phyloP scores from a whole-genome alignment of 2,888 invertebrate species.

The Drymonia ruficornis region DNA sequence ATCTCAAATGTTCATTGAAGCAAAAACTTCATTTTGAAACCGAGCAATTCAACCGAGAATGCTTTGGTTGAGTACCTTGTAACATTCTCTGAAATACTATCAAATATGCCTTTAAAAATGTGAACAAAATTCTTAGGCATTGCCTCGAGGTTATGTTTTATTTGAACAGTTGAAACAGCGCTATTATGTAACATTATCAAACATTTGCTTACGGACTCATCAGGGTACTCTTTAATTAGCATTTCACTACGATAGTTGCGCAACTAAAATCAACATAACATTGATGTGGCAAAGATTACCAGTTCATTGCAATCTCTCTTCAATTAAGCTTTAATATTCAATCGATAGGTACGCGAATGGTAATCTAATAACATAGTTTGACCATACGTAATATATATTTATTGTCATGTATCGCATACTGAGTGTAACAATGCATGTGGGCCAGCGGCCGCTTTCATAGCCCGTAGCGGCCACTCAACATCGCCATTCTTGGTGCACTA shows the following conservation, averaged over 20 bases:
- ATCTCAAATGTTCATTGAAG: conserved; percentile 18
- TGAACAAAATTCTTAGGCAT: neutral
- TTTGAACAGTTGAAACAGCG: conserved; percentile 22
- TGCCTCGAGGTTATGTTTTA: conserved; percentile 9
- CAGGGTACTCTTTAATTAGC: conserved; percentile 16
- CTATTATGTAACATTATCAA: conserved; percentile 21
- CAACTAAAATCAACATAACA: neutral
- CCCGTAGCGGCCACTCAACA: conserved; percentile 40
- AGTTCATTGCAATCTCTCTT: conserved; percentile 26
- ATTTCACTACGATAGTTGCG: conserved; percentile 10
- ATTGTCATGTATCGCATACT: conserved; percentile 43
- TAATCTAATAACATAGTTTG: conserved; percentile 48
- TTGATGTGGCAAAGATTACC: neutral
- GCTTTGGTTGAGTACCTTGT: neutral
- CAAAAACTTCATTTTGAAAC: conserved; percentile 18
- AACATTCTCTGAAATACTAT: neutral
- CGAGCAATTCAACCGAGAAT: conserved; percentile 2
- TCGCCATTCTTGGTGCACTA: conserved; percentile 46
- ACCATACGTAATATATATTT: conserved; percentile 42
- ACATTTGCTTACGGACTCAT: conserved; percentile 20
- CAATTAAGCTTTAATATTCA: conserved; percentile 43
- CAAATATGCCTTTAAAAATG: neutral
- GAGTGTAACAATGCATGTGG: conserved; percentile 53
- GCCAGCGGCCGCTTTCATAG: conserved; percentile 54
- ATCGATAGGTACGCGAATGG: conserved; percentile 40